phyloP scores from a whole-genome alignment of 1,140 invertebrate species.

The Drosophila bipectinata region DNA sequence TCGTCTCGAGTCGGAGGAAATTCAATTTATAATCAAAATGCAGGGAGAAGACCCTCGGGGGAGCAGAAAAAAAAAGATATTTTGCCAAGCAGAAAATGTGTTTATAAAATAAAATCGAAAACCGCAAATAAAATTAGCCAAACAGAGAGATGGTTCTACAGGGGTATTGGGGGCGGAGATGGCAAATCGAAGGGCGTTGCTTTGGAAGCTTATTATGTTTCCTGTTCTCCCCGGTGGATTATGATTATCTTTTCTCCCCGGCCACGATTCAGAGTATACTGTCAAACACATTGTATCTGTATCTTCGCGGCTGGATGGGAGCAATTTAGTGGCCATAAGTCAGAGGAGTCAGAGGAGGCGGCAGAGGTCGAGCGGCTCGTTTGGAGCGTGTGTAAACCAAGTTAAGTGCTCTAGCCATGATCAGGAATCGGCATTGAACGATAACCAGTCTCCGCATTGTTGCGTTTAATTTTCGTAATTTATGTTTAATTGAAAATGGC shows the following conservation, averaged over 20 bases:
- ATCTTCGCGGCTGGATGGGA: constrained; percentile 1
- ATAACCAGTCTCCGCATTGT: constrained; percentile 51
- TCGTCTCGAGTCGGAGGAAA: constrained; percentile 48
- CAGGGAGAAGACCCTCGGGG: not conserved
- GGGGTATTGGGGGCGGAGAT: not conserved
- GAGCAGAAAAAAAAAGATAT: not conserved
- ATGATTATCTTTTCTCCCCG: constrained; percentile 33
- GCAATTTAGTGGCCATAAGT: constrained; percentile 71
- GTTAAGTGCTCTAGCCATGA: constrained; percentile 46
- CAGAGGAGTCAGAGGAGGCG: constrained; percentile 14
- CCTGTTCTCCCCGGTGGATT: constrained; percentile 54
- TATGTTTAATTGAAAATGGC: constrained; percentile 68
- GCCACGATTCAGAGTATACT: constrained; percentile 13
- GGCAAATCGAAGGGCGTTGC: constrained; percentile 72
- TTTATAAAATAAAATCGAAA: constrained; percentile 69
- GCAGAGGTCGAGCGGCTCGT: constrained; percentile 43
- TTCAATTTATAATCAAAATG: constrained; percentile 64
- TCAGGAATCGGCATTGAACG: constrained; percentile 21
- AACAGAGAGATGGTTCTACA: not conserved
- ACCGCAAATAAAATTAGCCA: constrained; percentile 74
- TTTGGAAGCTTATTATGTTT: constrained; percentile 67
- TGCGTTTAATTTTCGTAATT: constrained; percentile 57
- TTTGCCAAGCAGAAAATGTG: constrained; percentile 48
- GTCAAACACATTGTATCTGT: constrained; percentile 6
- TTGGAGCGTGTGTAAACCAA: constrained; percentile 46